phyloP scores from a whole-genome alignment of 1,140 invertebrate species.

The Ephestia elutella region DNA sequence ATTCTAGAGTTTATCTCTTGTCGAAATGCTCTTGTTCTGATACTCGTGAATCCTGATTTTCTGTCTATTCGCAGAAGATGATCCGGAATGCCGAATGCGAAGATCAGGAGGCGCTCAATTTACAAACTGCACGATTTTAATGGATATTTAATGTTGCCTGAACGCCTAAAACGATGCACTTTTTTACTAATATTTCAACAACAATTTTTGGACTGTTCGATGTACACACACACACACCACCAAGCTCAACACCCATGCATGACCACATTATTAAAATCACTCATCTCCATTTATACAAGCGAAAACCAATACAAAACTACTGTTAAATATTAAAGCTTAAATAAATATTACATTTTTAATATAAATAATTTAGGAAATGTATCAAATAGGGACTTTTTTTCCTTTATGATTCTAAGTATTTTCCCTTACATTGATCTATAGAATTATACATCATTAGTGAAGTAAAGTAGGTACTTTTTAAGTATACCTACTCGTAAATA shows the following conservation, averaged over 20 bases:
- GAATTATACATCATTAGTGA: neutral
- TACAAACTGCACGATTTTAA: slow-evolving; percentile 46
- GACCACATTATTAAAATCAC: slow-evolving; percentile 22
- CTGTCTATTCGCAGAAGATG: slow-evolving; percentile 6
- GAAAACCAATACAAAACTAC: neutral
- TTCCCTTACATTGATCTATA: neutral
- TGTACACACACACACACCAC: slow-evolving; percentile 42
- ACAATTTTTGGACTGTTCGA: slow-evolving; percentile 26
- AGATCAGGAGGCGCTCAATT: slow-evolving; percentile 10
- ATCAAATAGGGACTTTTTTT: no score
- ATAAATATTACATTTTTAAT: neutral
- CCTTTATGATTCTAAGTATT: neutral
- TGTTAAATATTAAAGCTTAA: neutral
- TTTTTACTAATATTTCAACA: slow-evolving; percentile 21
- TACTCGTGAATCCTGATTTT: slow-evolving; percentile 10
- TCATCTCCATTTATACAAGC: slow-evolving; percentile 8
- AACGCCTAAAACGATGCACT: slow-evolving; percentile 54
- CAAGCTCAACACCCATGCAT: slow-evolving; percentile 29
- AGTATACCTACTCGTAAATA: neutral
- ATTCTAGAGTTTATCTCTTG: slow-evolving; percentile 20
- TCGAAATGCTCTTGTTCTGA: slow-evolving; percentile 9
- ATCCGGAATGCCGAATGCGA: slow-evolving; percentile 8
- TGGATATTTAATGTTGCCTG: slow-evolving; percentile 56
- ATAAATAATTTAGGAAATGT: neutral
- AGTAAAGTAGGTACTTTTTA: slow-evolving; percentile 9